Conservation (phyloP, 2,113 vertebrate genomes). For the Festucalex cinctus region DNA sequence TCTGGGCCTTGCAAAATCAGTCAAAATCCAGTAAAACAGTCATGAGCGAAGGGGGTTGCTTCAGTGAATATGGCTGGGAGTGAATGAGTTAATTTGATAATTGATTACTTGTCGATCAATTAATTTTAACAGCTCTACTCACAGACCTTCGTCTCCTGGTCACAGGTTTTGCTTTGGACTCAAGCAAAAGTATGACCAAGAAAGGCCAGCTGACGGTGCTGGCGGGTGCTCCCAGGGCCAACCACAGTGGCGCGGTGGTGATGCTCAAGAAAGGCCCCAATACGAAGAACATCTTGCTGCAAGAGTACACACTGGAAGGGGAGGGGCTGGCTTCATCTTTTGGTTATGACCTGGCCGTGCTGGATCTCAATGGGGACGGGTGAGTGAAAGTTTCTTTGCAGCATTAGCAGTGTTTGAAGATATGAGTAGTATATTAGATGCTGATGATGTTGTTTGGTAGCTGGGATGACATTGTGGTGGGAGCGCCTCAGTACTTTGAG, state of each 20-base stretch:
- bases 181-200: slow-evolving; percentile 79
- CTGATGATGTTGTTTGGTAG: slow-evolving; percentile 52
- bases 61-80: no score
- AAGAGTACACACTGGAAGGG: slow-evolving; percentile 83
- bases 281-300: slow-evolving; percentile 50
- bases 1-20: no score
- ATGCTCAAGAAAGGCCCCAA: slow-evolving; percentile 74
- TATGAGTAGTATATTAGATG: neutral
- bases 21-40: no score
- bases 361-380: slow-evolving; percentile 90
- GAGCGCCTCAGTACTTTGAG: slow-evolving; percentile 93
- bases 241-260: slow-evolving; percentile 90
- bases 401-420: no score
- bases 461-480: slow-evolving; percentile 94
- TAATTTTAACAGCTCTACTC: no score
- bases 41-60: no score
- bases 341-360: slow-evolving; percentile 90
- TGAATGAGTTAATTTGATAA: no score
- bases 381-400: slow-evolving; percentile 53
- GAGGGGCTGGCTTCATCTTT: slow-evolving; percentile 94
- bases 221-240: slow-evolving; percentile 90
- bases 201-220: slow-evolving; percentile 86
- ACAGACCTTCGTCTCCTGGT: neutral
- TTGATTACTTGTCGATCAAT: no score
- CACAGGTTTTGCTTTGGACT: slow-evolving; percentile 92